Evolutionary conservation across 2,888 invertebrate species (phyloP).

Genomic region (Tachina fera): DNA sequence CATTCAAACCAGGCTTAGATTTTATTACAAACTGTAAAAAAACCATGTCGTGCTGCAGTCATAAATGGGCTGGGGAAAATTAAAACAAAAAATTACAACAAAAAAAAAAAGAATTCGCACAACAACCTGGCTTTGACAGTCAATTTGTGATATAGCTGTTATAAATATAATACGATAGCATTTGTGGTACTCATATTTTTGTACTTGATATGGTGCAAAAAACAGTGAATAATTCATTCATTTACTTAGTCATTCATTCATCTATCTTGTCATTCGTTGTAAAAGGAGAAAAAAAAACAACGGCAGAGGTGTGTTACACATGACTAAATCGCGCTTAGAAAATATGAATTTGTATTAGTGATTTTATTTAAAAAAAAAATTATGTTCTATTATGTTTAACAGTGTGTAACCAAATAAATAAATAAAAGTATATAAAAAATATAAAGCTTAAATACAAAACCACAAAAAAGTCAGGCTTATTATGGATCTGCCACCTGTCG

Average conservation of each 20-base stretch:
- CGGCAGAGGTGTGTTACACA: slow-evolving; percentile 52
- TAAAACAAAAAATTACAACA: neutral
- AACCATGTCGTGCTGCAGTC: slow-evolving; percentile 3
- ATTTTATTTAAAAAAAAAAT: neutral
- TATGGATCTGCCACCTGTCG: too few species aligned
- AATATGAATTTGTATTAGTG: slow-evolving; percentile 3
- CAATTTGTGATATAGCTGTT: slow-evolving; percentile 27
- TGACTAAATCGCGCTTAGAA: slow-evolving; percentile 44
- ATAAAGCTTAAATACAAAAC: neutral
- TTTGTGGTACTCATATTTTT: slow-evolving; percentile 28
- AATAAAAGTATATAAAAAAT: neutral
- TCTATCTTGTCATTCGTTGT: slow-evolving; percentile 20
- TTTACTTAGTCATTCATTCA: slow-evolving; percentile 26
- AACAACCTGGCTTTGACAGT: slow-evolving; percentile 55
- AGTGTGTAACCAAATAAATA: neutral
- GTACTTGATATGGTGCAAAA: slow-evolving; percentile 17
- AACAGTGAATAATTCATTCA: slow-evolving; percentile 38
- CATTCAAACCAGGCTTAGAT: too few species aligned
- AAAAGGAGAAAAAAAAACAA: neutral
- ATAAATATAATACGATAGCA: neutral
- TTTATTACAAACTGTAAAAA: slow-evolving; percentile 10
- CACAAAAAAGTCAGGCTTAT: neutral
- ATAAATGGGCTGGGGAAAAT: slow-evolving; percentile 26
- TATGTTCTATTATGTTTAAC: slow-evolving; percentile 4
- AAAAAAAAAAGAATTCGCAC: slow-evolving; percentile 16